A percentile compares a stretch with the other conserved stretches of the same genome.
phyloP scores from a whole-genome alignment of 2,797 vertebrate genomes.

The Threskiornis aethiopicus region DNA sequence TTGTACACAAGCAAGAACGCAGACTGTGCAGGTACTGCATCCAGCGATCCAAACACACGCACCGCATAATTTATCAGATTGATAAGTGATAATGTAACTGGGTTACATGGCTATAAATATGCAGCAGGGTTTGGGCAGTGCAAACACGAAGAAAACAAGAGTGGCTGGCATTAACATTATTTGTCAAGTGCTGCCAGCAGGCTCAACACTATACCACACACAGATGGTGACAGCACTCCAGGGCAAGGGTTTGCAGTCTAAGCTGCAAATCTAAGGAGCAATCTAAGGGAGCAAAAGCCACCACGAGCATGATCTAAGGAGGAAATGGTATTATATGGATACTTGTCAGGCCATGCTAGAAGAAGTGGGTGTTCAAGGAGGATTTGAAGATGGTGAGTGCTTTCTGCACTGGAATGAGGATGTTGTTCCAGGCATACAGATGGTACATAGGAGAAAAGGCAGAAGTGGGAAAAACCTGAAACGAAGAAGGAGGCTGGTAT shows the following conservation, averaged over 20 bases:
- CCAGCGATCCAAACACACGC: not conserved
- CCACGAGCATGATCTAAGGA: not conserved
- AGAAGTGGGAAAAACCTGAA: constrained; percentile 57
- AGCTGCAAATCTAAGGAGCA: constrained; percentile 19
- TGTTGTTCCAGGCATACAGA: constrained; percentile 59
- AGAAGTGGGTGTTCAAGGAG: constrained; percentile 45
- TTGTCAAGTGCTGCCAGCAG: constrained; percentile 41
- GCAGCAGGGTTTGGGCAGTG: constrained; percentile 47
- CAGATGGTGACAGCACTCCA: constrained; percentile 30
- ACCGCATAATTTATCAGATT: not conserved
- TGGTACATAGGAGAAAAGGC: constrained; percentile 47
- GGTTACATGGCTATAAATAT: constrained; percentile 46
- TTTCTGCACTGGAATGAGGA: constrained; percentile 54
- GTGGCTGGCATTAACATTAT: constrained; percentile 35
- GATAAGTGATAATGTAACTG: constrained; percentile 37
- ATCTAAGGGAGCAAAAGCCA: constrained; percentile 43
- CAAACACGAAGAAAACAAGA: constrained; percentile 35
- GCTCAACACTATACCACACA: not conserved
- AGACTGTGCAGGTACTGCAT: not conserved
- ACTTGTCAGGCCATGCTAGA: constrained; percentile 48
- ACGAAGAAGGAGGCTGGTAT: constrained; percentile 44
- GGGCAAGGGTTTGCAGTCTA: constrained; percentile 20
- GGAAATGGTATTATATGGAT: constrained; percentile 1
- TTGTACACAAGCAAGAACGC: not conserved
- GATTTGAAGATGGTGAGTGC: constrained; percentile 30